phyloP scores from a whole-genome alignment of 2,888 invertebrate genomes.

The Marasmarcha lunaedactyla region DNA sequence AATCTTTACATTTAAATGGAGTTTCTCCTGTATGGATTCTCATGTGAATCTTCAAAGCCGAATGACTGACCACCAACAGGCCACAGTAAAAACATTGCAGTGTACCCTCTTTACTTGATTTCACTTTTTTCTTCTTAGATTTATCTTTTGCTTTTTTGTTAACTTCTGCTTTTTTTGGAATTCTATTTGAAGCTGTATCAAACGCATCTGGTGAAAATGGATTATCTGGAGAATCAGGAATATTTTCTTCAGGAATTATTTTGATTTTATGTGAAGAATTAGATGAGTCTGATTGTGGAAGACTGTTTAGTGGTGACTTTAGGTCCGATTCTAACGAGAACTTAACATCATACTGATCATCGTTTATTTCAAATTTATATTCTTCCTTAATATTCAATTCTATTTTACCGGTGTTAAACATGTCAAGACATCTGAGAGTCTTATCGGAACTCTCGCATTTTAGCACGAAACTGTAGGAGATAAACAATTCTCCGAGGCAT shows the following conservation, averaged over 20 bases:
- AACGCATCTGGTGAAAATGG: too few species aligned
- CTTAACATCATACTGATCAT: slow-evolving; percentile 10
- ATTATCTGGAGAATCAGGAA: too few species aligned
- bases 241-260: too few species aligned
- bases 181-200: too few species aligned
- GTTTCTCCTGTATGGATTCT: slow-evolving; percentile 53
- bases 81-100: slow-evolving; percentile 46
- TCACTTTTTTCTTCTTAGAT: slow-evolving; percentile 18
- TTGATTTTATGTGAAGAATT: too few species aligned
- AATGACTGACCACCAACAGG: slow-evolving; percentile 29
- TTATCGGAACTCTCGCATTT: slow-evolving; percentile 47
- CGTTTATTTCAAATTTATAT: slow-evolving; percentile 2
- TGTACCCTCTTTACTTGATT: slow-evolving; percentile 27
- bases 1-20: slow-evolving; percentile 39
- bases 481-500: slow-evolving; percentile 37
- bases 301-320: too few species aligned
- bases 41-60: slow-evolving; percentile 47
- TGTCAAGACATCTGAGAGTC: slow-evolving; percentile 19
- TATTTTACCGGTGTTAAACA: background rate
- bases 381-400: slow-evolving; percentile 1
- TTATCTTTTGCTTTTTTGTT: slow-evolving; percentile 9
- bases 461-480: slow-evolving; percentile 38
- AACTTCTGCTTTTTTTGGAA: slow-evolving; percentile 8
- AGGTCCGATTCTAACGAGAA: slow-evolving; percentile 10
- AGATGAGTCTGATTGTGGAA: too few species aligned